phyloP scores from a whole-genome alignment of 1,140 invertebrate genomes.

The Drosophila miranda region DNA sequence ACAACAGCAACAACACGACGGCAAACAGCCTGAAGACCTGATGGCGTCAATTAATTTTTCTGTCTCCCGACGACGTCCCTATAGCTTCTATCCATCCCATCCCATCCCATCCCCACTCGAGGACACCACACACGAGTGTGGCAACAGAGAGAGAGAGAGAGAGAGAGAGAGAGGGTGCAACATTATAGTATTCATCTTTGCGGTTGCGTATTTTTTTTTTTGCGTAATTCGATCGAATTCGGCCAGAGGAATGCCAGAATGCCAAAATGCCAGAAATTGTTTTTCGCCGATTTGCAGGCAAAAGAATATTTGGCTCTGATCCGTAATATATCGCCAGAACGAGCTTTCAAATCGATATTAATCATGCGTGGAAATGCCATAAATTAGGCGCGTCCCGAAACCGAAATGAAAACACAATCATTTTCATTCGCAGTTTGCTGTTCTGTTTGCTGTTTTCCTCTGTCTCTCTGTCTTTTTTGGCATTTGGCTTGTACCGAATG shows the following conservation, averaged over 20 bases:
- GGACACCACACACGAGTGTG: constrained; percentile 33
- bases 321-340: constrained; percentile 42
- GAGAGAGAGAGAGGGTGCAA: constrained; percentile 8
- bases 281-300: constrained; percentile 17
- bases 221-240: constrained; percentile 32
- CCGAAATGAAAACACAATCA: constrained; percentile 43
- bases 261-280: constrained; percentile 8
- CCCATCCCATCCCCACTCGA: not conserved
- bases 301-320: constrained; percentile 25
- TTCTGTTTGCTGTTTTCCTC: constrained; percentile 11
- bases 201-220: constrained; percentile 4
- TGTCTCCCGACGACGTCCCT: constrained; percentile 29
- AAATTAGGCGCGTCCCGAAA: constrained; percentile 55
- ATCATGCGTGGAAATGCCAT: constrained; percentile 78
- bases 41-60: constrained; percentile 68
- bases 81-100: constrained; percentile 13
- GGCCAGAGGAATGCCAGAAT: constrained; percentile 1
- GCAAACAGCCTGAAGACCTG: constrained; percentile 36
- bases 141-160: not conserved
- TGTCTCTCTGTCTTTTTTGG: constrained; percentile 19
- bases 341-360: constrained; percentile 80
- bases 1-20: constrained; percentile 30
- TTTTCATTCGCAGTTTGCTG: constrained; percentile 36
- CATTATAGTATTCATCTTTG: constrained; percentile 1
- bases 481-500: constrained; percentile 57